Conservation (phyloP, 1,140 invertebrate genomes). For the Drosophila auraria region DNA sequence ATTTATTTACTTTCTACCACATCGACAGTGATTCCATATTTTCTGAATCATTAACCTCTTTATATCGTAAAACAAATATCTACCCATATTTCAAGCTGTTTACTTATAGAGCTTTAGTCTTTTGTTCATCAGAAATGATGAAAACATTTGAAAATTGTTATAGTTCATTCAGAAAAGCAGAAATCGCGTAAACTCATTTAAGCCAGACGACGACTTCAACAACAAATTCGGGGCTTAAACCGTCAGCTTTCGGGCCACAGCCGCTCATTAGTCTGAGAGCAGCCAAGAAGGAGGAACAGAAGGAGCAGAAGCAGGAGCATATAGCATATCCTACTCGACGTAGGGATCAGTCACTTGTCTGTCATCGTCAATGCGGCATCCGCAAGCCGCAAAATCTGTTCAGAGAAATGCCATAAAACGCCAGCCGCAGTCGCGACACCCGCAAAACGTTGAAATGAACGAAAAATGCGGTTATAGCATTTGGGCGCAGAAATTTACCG, state of each 20-base stretch:
- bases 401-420: slow-evolving; percentile 64
- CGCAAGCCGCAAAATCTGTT: slow-evolving; percentile 56
- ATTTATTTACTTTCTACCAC: no score
- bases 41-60: background rate
- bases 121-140: background rate
- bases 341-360: slow-evolving; percentile 37
- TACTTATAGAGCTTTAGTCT: background rate
- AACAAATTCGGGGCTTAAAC: slow-evolving; percentile 45
- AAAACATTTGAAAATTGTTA: background rate
- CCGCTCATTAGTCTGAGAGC: slow-evolving; percentile 52
- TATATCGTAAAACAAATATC: no score
- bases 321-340: slow-evolving; percentile 4
- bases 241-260: slow-evolving; percentile 18
- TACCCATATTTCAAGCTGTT: background rate
- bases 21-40: no score
- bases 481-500: slow-evolving; percentile 33
- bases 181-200: slow-evolving; percentile 30
- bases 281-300: background rate
- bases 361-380: slow-evolving; percentile 41
- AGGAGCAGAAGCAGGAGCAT: background rate
- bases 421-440: slow-evolving; percentile 46
- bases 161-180: slow-evolving; percentile 5
- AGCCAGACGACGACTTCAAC: slow-evolving; percentile 41
- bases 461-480: slow-evolving; percentile 54
- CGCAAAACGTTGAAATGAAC: slow-evolving; percentile 53